Evolutionary conservation across 2,888 invertebrate species (phyloP).

Genomic region (Alloscopus bannaensis): DNA sequence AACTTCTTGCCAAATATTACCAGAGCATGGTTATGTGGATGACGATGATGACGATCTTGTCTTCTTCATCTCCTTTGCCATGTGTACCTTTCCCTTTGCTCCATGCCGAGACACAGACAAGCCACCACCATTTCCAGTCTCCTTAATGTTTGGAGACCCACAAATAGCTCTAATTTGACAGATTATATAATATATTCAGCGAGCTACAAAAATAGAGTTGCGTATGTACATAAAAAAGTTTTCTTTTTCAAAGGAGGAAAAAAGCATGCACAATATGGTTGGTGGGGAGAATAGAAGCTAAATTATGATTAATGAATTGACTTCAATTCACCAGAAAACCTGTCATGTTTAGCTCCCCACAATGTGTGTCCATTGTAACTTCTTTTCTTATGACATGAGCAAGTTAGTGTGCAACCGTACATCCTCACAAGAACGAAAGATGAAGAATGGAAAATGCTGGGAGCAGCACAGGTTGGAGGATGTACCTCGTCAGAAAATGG

Average conservation of each 20-base stretch:
- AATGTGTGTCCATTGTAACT: neutral
- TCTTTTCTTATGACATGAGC: too few relatives aligned
- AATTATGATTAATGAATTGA: conserved; percentile 73
- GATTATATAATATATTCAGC: conserved; percentile 40
- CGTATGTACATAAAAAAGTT: neutral
- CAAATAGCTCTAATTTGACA: conserved; percentile 53
- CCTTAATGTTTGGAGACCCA: conserved; percentile 20
- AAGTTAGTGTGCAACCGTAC: too few relatives aligned
- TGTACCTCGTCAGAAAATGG: too few relatives aligned
- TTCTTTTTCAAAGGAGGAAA: neutral
- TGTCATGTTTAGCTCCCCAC: conserved; percentile 38
- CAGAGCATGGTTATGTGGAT: conserved; percentile 8
- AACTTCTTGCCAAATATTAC: conserved; percentile 34
- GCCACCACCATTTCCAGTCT: neutral
- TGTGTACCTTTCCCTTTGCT: too few relatives aligned
- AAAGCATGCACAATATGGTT: neutral
- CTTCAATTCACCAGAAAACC: conserved; percentile 32
- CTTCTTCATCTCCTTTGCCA: neutral
- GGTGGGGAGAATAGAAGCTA: conserved; percentile 62
- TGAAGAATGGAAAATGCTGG: too few relatives aligned
- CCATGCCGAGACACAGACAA: too few relatives aligned
- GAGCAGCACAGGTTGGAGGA: too few relatives aligned
- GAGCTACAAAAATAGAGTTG: conserved; percentile 9
- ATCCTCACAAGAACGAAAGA: too few relatives aligned
- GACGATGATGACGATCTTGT: conserved; percentile 25